phyloP scores from a whole-genome alignment of 2,113 vertebrate species.

The Chloropsis cyanopogon region DNA sequence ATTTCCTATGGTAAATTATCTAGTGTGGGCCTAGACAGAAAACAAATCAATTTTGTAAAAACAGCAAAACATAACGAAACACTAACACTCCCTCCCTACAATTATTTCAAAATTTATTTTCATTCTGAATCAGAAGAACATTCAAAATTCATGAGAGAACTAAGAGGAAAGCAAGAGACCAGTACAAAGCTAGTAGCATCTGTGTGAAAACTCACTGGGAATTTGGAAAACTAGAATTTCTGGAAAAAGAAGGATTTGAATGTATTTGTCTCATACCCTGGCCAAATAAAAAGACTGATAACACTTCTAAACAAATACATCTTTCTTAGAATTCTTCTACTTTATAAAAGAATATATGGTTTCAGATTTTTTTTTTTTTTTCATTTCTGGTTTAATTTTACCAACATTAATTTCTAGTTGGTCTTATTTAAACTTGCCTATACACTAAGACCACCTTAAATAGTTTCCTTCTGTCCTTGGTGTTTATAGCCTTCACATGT shows the following conservation, averaged over 20 bases:
- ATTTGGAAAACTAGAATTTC: neutral
- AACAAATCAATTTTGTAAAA: neutral
- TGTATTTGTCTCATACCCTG: neutral
- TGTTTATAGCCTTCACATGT: constrained; percentile 32
- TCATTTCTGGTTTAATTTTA: neutral
- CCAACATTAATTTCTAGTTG: neutral
- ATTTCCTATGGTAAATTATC: neutral
- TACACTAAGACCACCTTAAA: neutral
- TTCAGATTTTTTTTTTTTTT: neutral
- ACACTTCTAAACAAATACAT: neutral
- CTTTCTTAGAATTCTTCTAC: neutral
- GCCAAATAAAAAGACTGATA: neutral
- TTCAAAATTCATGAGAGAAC: neutral
- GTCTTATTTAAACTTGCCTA: neutral
- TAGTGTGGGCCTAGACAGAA: neutral
- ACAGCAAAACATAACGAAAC: neutral
- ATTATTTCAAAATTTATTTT: neutral
- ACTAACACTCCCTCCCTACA: neutral
- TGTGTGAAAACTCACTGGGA: neutral
- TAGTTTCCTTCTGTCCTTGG: neutral
- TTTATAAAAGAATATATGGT: neutral
- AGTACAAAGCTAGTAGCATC: neutral
- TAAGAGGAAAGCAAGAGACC: neutral
- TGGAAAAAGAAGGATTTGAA: neutral
- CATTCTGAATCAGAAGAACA: neutral